Evolutionary conservation across 2,888 invertebrate species (phyloP).

Genomic region (Hirtodrosophila duncani): DNA sequence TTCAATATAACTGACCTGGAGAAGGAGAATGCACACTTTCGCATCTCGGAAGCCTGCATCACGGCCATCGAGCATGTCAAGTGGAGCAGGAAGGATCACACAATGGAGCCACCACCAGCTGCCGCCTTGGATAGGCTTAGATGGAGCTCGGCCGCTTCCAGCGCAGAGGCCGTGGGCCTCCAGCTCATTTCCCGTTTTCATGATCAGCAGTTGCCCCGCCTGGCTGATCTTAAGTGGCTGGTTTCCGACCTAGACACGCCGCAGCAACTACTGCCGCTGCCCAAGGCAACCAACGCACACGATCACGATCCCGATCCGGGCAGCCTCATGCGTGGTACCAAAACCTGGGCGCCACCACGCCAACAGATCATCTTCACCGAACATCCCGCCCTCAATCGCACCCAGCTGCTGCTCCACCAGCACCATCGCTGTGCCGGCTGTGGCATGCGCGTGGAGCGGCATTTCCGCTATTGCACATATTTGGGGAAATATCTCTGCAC

Average conservation of each 20-base stretch:
- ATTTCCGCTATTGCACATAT: constrained; percentile 90
- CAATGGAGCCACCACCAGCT: neutral
- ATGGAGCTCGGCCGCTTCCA: constrained; percentile 74
- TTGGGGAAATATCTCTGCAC: constrained; percentile 91
- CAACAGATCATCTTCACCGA: constrained; percentile 90
- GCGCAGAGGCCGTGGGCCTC: constrained; percentile 89
- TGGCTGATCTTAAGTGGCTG: constrained; percentile 88
- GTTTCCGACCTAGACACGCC: constrained; percentile 88
- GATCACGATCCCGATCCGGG: constrained; percentile 61
- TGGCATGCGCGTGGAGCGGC: constrained; percentile 86
- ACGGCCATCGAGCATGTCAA: constrained; percentile 88
- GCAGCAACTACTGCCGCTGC: constrained; percentile 87
- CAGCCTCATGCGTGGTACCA: constrained; percentile 83
- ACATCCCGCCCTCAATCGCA: constrained; percentile 84
- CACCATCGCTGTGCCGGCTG: constrained; percentile 91
- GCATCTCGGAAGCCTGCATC: constrained; percentile 89
- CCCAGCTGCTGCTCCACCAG: constrained; percentile 84
- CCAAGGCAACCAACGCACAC: constrained; percentile 77
- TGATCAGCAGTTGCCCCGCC: constrained; percentile 86
- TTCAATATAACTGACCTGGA: constrained; percentile 88
- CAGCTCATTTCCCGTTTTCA: constrained; percentile 87
- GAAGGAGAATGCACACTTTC: constrained; percentile 91
- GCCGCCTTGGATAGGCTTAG: neutral
- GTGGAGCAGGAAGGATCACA: constrained; percentile 79
- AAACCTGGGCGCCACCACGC: constrained; percentile 91